Percentiles rank a stretch among this genome's conserved stretches.
Conservation (phyloP, 2,113 vertebrate genomes). For the Lycaon pictus region DNA sequence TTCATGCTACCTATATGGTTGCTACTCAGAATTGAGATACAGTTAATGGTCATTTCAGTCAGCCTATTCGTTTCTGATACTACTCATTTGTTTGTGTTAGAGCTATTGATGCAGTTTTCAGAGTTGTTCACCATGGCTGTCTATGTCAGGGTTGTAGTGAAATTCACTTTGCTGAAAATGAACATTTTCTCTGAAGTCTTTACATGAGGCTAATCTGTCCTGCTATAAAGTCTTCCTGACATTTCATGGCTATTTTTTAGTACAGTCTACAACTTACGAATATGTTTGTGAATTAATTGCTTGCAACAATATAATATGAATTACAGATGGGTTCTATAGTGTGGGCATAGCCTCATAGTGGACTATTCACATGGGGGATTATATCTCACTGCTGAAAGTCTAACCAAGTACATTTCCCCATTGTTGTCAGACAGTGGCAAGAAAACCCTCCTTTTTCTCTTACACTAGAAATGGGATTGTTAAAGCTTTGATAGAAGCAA, state of each 20-base stretch:
- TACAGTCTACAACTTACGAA: not conserved
- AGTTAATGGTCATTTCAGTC: not conserved
- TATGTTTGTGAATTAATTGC: constrained; percentile 51
- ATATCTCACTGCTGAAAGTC: constrained; percentile 46
- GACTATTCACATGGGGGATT: constrained; percentile 30
- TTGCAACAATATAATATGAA: constrained; percentile 24
- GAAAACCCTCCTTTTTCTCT: not conserved
- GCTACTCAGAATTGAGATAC: not conserved
- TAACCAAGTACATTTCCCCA: not conserved
- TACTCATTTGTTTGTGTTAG: not conserved
- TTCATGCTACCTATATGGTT: not conserved
- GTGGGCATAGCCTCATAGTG: not conserved
- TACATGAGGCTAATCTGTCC: not conserved
- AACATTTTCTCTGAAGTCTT: constrained; percentile 21
- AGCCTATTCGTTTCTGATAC: not conserved
- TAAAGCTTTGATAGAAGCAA: constrained; percentile 29
- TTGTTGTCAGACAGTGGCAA: constrained; percentile 6
- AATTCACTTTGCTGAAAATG: not conserved
- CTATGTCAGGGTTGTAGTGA: constrained; percentile 4
- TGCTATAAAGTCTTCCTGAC: not conserved
- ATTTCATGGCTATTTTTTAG: constrained; percentile 44
- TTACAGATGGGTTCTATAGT: constrained; percentile 1
- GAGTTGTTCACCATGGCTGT: not conserved
- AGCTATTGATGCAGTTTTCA: not conserved
- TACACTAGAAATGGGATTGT: not conserved